Conservation (phyloP, 2,113 vertebrate genomes). For the Leptocoma aspasia region DNA sequence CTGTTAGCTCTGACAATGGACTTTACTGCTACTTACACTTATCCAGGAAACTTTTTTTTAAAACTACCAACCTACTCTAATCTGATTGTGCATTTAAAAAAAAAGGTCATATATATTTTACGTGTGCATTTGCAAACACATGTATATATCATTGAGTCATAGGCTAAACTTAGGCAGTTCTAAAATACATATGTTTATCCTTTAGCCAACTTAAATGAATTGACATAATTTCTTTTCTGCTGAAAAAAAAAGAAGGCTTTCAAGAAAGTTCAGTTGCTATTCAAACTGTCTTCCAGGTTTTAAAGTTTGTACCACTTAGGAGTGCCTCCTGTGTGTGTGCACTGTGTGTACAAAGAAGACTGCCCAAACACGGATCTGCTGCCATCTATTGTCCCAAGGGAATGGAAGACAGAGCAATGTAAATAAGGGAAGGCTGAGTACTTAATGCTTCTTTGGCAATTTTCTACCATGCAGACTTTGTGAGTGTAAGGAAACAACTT, state of each 20-base stretch:
- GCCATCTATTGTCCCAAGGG: not conserved
- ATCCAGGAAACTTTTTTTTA: not conserved
- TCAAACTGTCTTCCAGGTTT: not conserved
- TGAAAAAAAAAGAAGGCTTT: not conserved
- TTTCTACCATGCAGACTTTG: constrained; percentile 34
- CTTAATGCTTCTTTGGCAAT: not conserved
- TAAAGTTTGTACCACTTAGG: not conserved
- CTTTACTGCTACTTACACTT: not conserved
- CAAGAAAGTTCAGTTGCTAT: not conserved
- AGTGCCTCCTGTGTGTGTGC: not conserved
- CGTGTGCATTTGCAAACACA: not conserved
- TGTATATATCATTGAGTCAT: not conserved
- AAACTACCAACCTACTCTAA: not conserved
- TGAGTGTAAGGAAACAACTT: not conserved
- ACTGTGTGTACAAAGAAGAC: not conserved
- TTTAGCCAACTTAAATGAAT: not conserved
- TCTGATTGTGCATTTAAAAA: not conserved
- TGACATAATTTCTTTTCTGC: no score
- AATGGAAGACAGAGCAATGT: not conserved
- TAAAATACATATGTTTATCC: not conserved
- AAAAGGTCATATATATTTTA: not conserved
- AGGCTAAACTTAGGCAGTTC: not conserved
- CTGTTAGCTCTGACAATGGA: not conserved
- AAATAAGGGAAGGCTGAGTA: not conserved
- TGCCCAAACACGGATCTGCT: not conserved